Conservation (phyloP, 2,888 invertebrate genomes). For the Oegoconia quadripuncta region DNA sequence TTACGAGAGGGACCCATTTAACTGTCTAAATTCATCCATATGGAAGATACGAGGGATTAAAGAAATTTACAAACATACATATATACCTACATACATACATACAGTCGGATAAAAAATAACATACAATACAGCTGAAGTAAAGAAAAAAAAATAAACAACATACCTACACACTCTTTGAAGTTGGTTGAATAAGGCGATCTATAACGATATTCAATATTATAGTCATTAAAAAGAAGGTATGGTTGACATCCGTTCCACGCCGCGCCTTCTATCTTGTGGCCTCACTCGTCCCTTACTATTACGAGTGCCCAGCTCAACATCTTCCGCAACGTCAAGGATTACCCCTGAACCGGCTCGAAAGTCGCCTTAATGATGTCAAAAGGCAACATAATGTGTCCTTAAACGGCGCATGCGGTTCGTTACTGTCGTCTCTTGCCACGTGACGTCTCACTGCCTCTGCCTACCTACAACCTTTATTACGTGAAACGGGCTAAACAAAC, state of each 20-base stretch:
- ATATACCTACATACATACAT: no score
- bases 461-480: conserved; percentile 39
- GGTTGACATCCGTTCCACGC: neutral
- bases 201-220: no score
- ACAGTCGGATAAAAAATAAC: no score
- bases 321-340: conserved; percentile 29
- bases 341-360: conserved; percentile 32
- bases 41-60: no score
- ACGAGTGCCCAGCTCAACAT: neutral
- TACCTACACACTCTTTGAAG: no score
- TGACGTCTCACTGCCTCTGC: conserved; percentile 60
- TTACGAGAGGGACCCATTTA: no score
- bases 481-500: conserved; percentile 28
- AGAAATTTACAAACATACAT: no score
- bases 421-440: conserved; percentile 56
- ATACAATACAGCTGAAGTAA: no score
- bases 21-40: no score
- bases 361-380: conserved; percentile 72
- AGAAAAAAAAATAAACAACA: no score
- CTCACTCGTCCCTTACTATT: conserved; percentile 5
- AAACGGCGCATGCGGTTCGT: conserved; percentile 63
- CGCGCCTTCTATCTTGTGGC: neutral
- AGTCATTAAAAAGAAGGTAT: no score
- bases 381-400: conserved; percentile 68
- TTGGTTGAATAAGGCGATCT: no score